Base-by-base conservation (phyloP, 1,140 invertebrate species). In the Zaprionus davidi region DNA sequence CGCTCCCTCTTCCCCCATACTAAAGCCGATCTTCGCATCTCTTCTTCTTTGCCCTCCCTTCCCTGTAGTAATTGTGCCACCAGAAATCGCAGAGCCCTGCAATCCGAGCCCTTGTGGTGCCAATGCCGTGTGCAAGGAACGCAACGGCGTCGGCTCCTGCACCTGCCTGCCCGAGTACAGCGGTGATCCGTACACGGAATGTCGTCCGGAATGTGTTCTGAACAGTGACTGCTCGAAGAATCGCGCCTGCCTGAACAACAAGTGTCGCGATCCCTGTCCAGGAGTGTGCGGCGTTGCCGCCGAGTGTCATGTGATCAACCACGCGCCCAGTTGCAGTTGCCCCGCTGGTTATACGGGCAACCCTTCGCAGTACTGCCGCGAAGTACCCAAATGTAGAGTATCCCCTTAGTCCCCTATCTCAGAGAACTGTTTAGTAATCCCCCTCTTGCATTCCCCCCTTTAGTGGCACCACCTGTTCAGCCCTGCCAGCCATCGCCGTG, bases 71-170 rank as follows among this genome's bases (percentile, higher is more conserved):
- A 76, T 79, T 75, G 92, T 87, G 4, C 90, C 94, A 13, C 87
- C 93, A n/a, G 93, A 94, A 90, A 93, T 94, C 28, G 80, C 91
- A 26, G 93, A 94, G 70, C 95, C 96, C 64, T 97, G 96, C 83
- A 94, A 94, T 79, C 96, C 96, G 49, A 96, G 95, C 38, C 96
- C 96, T 49, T 97, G 96, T 91, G 97, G 96, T 49, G 94, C 95
- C 2, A 97, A 97, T 93, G 96, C 97, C 49, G 72, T 96, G 82
- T 96, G 95, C 92, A 95, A 95, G 93, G 97, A 97, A 93, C 95
- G 95, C 67, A 96, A 96, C 81, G 96, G 95, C 24, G 96, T 95
- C 15, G 96, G 96, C 82, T 95, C 95, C 60, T 97, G 96, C 85
- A 94, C 94, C 64, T 97, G 96, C 88, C 84, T 96, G 72, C 94